Conservation (phyloP, 2,888 invertebrate species). For the Melinopterus prodromus region DNA sequence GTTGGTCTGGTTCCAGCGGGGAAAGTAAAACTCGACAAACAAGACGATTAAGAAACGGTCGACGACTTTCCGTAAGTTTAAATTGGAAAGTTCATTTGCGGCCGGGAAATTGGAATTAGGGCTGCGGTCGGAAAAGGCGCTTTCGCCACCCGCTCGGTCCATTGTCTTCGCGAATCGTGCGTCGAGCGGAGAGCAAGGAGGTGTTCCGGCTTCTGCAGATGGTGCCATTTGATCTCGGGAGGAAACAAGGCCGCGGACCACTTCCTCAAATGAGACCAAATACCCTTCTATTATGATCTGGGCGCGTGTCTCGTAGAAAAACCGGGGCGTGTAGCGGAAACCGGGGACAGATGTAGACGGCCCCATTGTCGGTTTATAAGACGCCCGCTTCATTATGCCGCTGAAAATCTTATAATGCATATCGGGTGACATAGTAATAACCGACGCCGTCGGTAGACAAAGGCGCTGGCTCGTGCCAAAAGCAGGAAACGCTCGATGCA, state of each 20-base stretch:
- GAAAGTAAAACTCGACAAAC: background rate
- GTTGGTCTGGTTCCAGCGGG: background rate
- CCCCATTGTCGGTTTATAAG: background rate
- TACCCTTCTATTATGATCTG: background rate
- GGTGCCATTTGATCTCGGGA: background rate
- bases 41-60: background rate
- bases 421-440: background rate
- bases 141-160: background rate
- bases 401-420: background rate
- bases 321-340: background rate
- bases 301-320: background rate
- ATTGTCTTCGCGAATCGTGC: background rate
- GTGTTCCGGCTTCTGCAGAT: background rate
- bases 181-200: background rate
- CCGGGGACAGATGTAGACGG: background rate
- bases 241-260: background rate
- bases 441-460: background rate
- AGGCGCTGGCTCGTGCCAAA: background rate
- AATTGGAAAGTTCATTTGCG: conserved; percentile 4
- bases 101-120: background rate
- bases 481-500: background rate
- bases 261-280: background rate
- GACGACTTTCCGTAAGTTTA: background rate
- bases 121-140: background rate
- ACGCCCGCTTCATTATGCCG: background rate